Evolutionary conservation across 1,140 invertebrate genomes (phyloP).

Genomic region (Listronotus bonariensis): DNA sequence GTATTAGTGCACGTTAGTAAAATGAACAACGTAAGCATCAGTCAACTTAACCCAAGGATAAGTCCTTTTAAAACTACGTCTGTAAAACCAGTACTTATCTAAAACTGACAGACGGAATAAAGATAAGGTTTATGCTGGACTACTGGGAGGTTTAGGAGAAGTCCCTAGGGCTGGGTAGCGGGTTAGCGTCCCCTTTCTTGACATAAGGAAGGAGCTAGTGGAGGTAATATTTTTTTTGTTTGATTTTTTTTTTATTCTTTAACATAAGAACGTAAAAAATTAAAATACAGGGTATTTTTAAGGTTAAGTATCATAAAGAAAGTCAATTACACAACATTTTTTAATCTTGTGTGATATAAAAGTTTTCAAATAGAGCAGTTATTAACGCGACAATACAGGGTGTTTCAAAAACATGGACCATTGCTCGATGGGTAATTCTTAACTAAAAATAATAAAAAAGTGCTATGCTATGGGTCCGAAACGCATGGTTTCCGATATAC

Average conservation of each 20-base stretch:
- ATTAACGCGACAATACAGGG: too few species aligned
- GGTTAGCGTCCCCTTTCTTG: constrained; percentile 38
- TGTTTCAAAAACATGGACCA: too few species aligned
- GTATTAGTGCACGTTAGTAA: constrained; percentile 85
- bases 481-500: too few species aligned
- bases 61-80: constrained; percentile 45
- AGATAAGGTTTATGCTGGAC: constrained; percentile 51
- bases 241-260: background rate
- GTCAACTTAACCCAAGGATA: constrained; percentile 43
- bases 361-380: too few species aligned
- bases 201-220: constrained; percentile 49
- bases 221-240: constrained; percentile 46
- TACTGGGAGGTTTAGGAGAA: constrained; percentile 49
- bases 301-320: too few species aligned
- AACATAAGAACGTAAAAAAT: too few species aligned
- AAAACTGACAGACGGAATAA: constrained; percentile 42
- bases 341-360: too few species aligned
- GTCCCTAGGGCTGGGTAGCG: constrained; percentile 46
- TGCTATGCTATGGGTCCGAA: too few species aligned
- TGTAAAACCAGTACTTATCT: constrained; percentile 37
- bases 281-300: too few species aligned
- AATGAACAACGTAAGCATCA: constrained; percentile 63
- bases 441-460: too few species aligned
- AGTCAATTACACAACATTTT: too few species aligned
- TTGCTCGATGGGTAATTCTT: too few species aligned